Evolutionary conservation across 2,888 invertebrate genomes (phyloP).

Genomic region (Clitarchus hookeri): DNA sequence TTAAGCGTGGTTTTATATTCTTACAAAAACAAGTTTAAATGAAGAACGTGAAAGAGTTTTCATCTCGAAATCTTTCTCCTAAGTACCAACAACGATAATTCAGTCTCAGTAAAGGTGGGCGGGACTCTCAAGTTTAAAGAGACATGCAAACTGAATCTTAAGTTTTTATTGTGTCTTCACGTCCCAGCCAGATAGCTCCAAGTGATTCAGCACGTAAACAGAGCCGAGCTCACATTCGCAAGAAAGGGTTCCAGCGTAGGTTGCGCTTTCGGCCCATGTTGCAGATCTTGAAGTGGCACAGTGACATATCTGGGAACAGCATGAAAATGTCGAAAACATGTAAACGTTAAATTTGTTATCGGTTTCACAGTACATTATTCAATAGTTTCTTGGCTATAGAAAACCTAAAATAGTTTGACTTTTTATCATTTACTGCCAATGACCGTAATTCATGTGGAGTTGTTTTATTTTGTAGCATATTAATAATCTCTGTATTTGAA

Average conservation of each 20-base stretch:
- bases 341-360: too few species aligned
- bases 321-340: not conserved
- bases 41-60: not conserved
- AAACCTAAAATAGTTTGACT: too few species aligned
- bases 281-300: conserved; percentile 72
- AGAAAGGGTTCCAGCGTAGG: conserved; percentile 25
- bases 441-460: too few species aligned
- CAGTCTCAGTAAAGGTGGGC: conserved; percentile 14
- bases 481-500: too few species aligned
- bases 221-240: conserved; percentile 20
- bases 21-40: not conserved
- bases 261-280: conserved; percentile 67
- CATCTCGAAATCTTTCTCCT: not conserved
- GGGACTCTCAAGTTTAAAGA: conserved; percentile 1
- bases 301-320: conserved; percentile 62
- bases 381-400: too few species aligned
- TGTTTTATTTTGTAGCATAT: too few species aligned
- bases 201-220: not conserved
- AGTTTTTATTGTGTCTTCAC: conserved; percentile 1
- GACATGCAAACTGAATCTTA: conserved; percentile 2
- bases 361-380: too few species aligned
- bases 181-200: not conserved
- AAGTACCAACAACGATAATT: not conserved
- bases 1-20: not conserved
- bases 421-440: too few species aligned